A percentile compares a stretch with the other conserved stretches of the same genome.
phyloP scores from a whole-genome alignment of 2,797 vertebrate genomes.

The Antrozous pallidus region DNA sequence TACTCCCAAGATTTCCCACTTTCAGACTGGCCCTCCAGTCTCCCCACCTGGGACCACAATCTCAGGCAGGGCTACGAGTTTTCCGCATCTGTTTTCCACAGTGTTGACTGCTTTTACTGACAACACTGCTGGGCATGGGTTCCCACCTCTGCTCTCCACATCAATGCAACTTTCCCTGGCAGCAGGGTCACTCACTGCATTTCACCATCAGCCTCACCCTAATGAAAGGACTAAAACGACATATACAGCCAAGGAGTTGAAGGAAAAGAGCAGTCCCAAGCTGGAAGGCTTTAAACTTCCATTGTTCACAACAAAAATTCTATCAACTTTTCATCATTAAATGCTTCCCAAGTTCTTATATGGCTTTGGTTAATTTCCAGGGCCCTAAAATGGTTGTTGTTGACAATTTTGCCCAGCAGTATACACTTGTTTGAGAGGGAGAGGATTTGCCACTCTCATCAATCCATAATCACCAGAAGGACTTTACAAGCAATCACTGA shows the following conservation, averaged over 20 bases:
- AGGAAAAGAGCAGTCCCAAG: fast-evolving
- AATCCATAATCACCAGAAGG: not conserved
- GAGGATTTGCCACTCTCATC: not conserved
- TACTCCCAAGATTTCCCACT: not conserved
- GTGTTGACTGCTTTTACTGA: not conserved
- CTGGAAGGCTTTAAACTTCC: not conserved
- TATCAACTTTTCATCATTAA: not conserved
- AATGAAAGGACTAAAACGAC: not conserved
- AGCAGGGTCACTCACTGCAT: not conserved
- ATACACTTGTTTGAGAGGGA: not conserved
- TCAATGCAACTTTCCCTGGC: not conserved
- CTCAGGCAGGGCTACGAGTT: not conserved
- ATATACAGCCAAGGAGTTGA: fast-evolving
- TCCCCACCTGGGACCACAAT: not conserved
- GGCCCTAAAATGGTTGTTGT: not conserved
- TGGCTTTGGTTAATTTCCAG: constrained; percentile 6
- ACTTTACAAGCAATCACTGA: not conserved
- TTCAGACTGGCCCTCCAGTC: not conserved
- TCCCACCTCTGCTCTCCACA: not conserved
- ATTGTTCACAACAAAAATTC: not conserved
- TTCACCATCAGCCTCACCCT: not conserved
- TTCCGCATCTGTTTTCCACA: not conserved
- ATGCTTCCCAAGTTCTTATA: not conserved
- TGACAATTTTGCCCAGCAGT: not conserved
- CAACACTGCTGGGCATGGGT: not conserved